Evolutionary conservation across 2,888 invertebrate species (phyloP).

Genomic region (Acheta domesticus): DNA sequence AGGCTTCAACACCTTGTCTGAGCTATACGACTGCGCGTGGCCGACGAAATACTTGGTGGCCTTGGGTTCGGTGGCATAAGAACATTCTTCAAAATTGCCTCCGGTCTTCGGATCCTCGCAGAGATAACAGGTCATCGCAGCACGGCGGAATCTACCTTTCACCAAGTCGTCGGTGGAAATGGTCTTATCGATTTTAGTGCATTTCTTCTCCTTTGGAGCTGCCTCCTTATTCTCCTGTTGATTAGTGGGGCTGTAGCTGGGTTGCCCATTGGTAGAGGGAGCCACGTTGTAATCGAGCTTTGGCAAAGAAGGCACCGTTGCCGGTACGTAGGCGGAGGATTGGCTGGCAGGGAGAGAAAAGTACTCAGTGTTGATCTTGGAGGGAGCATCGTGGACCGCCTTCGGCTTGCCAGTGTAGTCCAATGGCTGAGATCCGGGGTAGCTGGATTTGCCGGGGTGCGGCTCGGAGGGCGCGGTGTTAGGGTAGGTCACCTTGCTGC

Average conservation of each 20-base stretch:
- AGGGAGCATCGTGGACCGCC: not conserved
- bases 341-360: not conserved
- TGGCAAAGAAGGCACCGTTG: slow-evolving; percentile 20
- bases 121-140: slow-evolving; percentile 55
- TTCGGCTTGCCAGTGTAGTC: slow-evolving; percentile 20
- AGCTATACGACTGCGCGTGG: slow-evolving; percentile 29
- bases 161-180: slow-evolving; percentile 42
- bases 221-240: slow-evolving; percentile 20
- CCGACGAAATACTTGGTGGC: slow-evolving; percentile 53
- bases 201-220: slow-evolving; percentile 39
- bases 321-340: not conserved
- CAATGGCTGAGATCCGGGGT: slow-evolving; percentile 24
- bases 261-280: not conserved
- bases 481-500: slow-evolving; percentile 29
- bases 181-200: slow-evolving; percentile 41
- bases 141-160: slow-evolving; percentile 40
- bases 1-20: slow-evolving; percentile 28
- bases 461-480: slow-evolving; percentile 30
- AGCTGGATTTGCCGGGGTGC: slow-evolving; percentile 33
- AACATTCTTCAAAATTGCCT: slow-evolving; percentile 74
- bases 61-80: slow-evolving; percentile 68
- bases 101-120: slow-evolving; percentile 61
- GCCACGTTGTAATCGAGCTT: slow-evolving; percentile 28
- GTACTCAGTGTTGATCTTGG: slow-evolving; percentile 12
- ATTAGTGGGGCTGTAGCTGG: not conserved